These are phyloP conservation scores for Halichoerus grypus DNA, from an alignment of 2,113 vertebrate species.

Conservation along the genomic window DNA sequence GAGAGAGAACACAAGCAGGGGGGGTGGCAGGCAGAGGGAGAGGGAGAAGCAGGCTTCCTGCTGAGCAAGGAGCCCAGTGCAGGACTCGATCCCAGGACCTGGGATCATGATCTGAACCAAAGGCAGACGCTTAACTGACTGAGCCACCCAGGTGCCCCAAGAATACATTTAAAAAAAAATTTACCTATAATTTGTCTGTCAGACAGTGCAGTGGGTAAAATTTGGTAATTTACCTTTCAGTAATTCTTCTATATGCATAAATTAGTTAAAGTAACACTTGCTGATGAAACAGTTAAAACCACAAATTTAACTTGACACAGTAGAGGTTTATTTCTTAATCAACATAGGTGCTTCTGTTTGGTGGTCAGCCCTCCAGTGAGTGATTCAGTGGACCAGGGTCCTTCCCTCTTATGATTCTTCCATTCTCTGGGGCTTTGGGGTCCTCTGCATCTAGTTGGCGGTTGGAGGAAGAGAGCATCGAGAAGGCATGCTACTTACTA, in stretches of 20 bases:
- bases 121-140: background rate
- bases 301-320: background rate
- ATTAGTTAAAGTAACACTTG: background rate
- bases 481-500: background rate
- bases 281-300: conserved; percentile 35
- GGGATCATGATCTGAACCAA: background rate
- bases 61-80: background rate
- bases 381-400: background rate
- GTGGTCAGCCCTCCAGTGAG: background rate
- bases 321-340: background rate
- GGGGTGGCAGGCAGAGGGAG: background rate
- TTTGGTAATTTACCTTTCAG: background rate
- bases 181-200: background rate
- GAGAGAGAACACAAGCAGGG: background rate
- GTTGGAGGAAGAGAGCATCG: background rate
- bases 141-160: background rate
- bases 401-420: background rate
- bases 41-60: background rate
- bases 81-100: background rate
- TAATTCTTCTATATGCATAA: background rate
- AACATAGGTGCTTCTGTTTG: background rate
- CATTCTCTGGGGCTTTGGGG: background rate
- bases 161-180: background rate
- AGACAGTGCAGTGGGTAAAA: background rate
- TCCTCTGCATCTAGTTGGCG: background rate